These are phyloP conservation scores for Drosophila cardini DNA, from an alignment of 1,140 invertebrate species.

Conservation along the genomic window DNA sequence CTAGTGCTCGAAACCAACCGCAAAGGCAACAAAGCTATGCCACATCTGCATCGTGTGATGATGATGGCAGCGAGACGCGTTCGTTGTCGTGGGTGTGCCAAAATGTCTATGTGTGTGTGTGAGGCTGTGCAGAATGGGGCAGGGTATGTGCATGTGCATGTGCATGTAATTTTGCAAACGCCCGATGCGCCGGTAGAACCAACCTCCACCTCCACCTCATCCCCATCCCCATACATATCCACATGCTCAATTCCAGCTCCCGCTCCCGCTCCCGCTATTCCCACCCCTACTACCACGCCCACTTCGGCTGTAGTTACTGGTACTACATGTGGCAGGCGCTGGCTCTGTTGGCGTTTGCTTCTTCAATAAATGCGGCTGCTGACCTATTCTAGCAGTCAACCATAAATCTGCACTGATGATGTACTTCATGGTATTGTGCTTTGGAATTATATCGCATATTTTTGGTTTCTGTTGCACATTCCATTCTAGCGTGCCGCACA, in stretches of 20 bases:
- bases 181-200: slow-evolving; percentile 60
- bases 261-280: slow-evolving; percentile 21
- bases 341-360: slow-evolving; percentile 38
- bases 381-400: slow-evolving; percentile 82
- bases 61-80: slow-evolving; percentile 23
- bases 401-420: slow-evolving; percentile 83
- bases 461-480: slow-evolving; percentile 83
- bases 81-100: slow-evolving; percentile 43
- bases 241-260: slow-evolving; percentile 45
- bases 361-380: slow-evolving; percentile 78
- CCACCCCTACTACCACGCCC: slow-evolving; percentile 40
- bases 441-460: slow-evolving; percentile 83
- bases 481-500: slow-evolving; percentile 71
- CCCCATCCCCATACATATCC: background rate
- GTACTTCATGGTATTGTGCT: slow-evolving; percentile 83
- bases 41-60: slow-evolving; percentile 40
- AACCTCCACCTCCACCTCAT: background rate
- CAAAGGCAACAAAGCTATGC: slow-evolving; percentile 44
- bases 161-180: slow-evolving; percentile 80
- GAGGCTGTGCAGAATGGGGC: slow-evolving; percentile 14
- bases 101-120: background rate
- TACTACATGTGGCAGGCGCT: slow-evolving; percentile 14
- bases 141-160: slow-evolving; percentile 58
- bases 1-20: slow-evolving; percentile 56
- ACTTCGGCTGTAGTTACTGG: slow-evolving; percentile 10